Evolutionary conservation across 2,113 vertebrate species (phyloP), one percentile per base, ranked within the genome.

Genomic region (Tauraco erythrolophus): DNA sequence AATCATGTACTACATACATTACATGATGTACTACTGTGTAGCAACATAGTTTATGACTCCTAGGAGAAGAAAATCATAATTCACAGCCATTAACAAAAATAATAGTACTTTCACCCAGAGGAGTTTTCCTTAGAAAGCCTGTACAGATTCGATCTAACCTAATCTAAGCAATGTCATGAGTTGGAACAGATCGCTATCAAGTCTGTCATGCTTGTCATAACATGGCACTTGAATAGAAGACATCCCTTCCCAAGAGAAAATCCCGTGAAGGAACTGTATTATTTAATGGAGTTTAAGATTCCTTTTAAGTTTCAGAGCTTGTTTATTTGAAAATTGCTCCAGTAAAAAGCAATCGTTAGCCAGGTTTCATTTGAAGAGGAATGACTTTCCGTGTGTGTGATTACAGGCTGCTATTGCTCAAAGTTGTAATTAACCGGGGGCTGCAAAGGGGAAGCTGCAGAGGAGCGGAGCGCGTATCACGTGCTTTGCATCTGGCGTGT

Each of bases 181-280:
- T 98, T 97, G 97, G 97, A 98, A 98, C 96, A 98, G 97, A 98
- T 98, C 84, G 62, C 93, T 96, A 97, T 98, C 97, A 98, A 96
- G 92, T 96, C 96, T 98, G 97, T 98, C 98, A 98, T 98, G 97
- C 97, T 98, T 98, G 98, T 98, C 98, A 98, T 98, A 98, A 98
- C 97, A 98, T 75, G 91, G 94, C 93, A 97, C 98, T 98, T 97
- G 97, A 98, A 97, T 77, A 89, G 88, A 94, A 98, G 98, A 98
- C 96, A 98, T 97, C 80, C 68, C 78, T 82, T 98, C 98, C 98
- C 98, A 96, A 85, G 98, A 98, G 98, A 98, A 96, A 98, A 88
- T 85, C 94, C 91, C 93, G 92, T 91, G 95, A 97, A 97, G 86
- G 50, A 97, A 96, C 83, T 96, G 77, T 93, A 91, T 97, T 97